Evolutionary conservation across 2,113 vertebrate species (phyloP).

Genomic region (Psittacara wagleri): DNA sequence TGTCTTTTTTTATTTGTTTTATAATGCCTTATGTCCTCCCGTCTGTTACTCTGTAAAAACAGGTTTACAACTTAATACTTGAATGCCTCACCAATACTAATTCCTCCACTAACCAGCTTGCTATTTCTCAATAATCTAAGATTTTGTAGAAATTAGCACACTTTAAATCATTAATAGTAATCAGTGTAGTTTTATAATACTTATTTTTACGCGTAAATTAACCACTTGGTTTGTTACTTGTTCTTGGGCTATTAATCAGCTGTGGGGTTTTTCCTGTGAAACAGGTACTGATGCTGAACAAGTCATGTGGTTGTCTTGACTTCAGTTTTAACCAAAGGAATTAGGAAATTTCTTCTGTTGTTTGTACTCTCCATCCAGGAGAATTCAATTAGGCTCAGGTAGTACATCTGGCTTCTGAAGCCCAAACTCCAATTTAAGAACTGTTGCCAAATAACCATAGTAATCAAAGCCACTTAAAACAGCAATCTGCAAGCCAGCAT

Average conservation of each 20-base stretch:
- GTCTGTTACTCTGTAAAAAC: not conserved
- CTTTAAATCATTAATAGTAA: not conserved
- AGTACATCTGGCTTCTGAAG: not conserved
- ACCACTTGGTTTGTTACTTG: not conserved
- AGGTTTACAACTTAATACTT: not conserved
- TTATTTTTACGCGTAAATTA: not conserved
- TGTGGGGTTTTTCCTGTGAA: not conserved
- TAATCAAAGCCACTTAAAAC: constrained; percentile 65
- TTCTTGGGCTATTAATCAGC: not conserved
- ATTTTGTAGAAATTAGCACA: not conserved
- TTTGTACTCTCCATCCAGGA: not conserved
- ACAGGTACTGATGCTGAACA: not conserved
- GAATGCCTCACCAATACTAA: not conserved
- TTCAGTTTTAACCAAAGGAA: not conserved
- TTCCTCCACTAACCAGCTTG: not conserved
- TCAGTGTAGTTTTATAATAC: not conserved
- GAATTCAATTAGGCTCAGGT: constrained; percentile 34
- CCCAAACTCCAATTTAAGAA: constrained; percentile 46
- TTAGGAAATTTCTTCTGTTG: not conserved
- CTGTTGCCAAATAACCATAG: constrained; percentile 60
- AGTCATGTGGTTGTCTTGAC: not conserved
- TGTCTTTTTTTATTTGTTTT: not conserved
- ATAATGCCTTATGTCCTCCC: not conserved
- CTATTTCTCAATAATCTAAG: not conserved
- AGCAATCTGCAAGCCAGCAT: constrained; percentile 65